Percentiles rank a stretch among this genome's conserved stretches.
Conservation (phyloP, 1,140 invertebrate genomes). For the Drosophila nigrodunni region DNA sequence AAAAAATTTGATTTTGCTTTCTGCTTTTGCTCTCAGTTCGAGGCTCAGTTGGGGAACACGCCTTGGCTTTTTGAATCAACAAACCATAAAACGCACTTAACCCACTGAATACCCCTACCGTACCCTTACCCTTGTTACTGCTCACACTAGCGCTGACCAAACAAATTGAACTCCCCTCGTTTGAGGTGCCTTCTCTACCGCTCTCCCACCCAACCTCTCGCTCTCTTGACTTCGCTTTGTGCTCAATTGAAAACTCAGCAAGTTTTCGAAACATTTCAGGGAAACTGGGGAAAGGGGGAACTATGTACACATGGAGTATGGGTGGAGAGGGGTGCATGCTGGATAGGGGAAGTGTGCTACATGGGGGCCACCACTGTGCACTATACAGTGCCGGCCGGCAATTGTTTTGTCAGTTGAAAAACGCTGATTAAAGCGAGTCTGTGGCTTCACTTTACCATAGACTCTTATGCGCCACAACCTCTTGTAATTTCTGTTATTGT, state of each 20-base stretch:
- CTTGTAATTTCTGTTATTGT: constrained; percentile 54
- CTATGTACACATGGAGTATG: constrained; percentile 13
- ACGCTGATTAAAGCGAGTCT: constrained; percentile 75
- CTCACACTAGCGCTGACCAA: constrained; percentile 61
- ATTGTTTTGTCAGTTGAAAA: constrained; percentile 72
- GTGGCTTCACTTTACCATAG: constrained; percentile 19
- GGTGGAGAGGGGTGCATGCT: neutral
- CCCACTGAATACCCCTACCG: constrained; percentile 34
- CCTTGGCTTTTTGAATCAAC: constrained; percentile 40
- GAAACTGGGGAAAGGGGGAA: constrained; percentile 47
- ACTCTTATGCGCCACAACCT: constrained; percentile 34
- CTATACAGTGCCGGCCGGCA: constrained; percentile 60
- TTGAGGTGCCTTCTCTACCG: neutral
- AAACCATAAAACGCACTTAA: constrained; percentile 72
- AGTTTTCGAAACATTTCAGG: constrained; percentile 68
- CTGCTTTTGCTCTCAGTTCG: constrained; percentile 4
- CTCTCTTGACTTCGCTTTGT: constrained; percentile 32
- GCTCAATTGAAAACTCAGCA: constrained; percentile 76
- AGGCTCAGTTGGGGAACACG: constrained; percentile 10
- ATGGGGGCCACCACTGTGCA: constrained; percentile 8
- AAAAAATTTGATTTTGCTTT: neutral
- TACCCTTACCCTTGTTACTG: neutral
- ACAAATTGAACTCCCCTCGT: constrained; percentile 59
- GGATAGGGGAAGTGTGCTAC: constrained; percentile 22
- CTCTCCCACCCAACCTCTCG: neutral